Evolutionary conservation across 2,888 invertebrate genomes (phyloP).

Genomic region (Agonopterix subpropinquella): DNA sequence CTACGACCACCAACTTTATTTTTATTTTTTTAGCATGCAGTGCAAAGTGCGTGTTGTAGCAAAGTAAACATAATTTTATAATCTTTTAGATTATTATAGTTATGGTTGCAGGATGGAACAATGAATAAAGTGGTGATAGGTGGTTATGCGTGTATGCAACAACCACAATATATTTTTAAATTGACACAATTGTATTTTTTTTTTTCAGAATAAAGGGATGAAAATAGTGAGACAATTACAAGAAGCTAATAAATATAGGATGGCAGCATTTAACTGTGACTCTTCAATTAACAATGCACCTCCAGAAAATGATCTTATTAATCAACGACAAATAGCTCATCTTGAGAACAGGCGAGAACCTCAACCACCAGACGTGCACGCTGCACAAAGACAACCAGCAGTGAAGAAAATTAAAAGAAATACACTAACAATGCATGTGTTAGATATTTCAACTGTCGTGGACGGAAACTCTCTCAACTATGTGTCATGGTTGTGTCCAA

Average conservation of each 20-base stretch:
- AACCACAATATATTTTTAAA: no score
- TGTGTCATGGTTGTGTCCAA: slow-evolving; percentile 81
- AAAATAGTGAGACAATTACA: slow-evolving; percentile 67
- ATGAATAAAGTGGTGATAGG: no score
- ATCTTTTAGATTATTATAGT: no score
- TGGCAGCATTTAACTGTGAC: slow-evolving; percentile 73
- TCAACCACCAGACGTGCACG: slow-evolving; percentile 42
- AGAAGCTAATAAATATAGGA: slow-evolving; percentile 68
- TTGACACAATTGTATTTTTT: slow-evolving; percentile 2
- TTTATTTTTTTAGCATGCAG: no score
- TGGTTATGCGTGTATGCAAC: no score
- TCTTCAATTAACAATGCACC: slow-evolving; percentile 39
- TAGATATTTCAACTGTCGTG: slow-evolving; percentile 86
- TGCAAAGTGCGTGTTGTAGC: no score
- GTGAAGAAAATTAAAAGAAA: slow-evolving; percentile 78
- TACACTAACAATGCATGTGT: slow-evolving; percentile 87
- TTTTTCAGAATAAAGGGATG: slow-evolving; percentile 63
- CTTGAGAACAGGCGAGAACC: slow-evolving; percentile 56
- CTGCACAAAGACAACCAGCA: slow-evolving; percentile 53
- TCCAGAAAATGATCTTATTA: slow-evolving; percentile 65
- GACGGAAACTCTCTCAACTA: slow-evolving; percentile 78
- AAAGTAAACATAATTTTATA: no score
- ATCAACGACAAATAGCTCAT: slow-evolving; percentile 65
- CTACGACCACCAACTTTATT: no score
- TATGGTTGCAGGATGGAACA: no score